Base-by-base conservation (phyloP, 1,140 invertebrate species). In the Drosophila ogumai region DNA sequence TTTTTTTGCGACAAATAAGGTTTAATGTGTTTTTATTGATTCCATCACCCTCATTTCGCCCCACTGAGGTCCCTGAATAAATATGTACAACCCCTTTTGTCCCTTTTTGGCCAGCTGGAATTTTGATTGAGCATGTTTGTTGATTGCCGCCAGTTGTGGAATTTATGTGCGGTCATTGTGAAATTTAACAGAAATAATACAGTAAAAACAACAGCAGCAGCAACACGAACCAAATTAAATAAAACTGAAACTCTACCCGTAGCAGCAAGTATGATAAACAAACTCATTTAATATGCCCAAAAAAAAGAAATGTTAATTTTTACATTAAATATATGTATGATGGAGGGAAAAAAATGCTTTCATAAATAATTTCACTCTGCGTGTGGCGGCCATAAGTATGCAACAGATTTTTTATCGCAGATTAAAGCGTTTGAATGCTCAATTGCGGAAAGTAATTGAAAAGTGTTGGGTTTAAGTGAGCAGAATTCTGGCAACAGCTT, bases 21-120 rank as follows among this genome's bases (percentile, higher is more conserved):
- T 82, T 82, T 82, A 82, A 82, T 82, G 80, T 82, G 75, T 79
- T 82, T 82, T 82, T 79, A 82, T 82, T 82, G 80, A 82, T 82
- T 82, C 46, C 63, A 77, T 82, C 67, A 64, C 44, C 32, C 57
- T 50, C 55, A n/a, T 41, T 31, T 50, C 50, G 32, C 13, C 50
- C 22, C 58, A 28, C 46, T 34, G 40, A 46, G 60, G 65, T 56
- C 55, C 38, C 55, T 64, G 15, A 55, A 68, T 74, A 73, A 78
- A 80, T 75, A 47, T 47, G 46, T 28, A 69, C 17, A 56, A 44
- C n/a, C 43, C 47, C 32, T 40, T 34, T 32, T 34, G 36, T 19
- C n/a, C 32, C 36, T 15, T 38, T 75, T 60, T 52, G 55, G 58
- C 68, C 74, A 74, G 61, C 75, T 67, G 80, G 80, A 82, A 82